phyloP scores from a whole-genome alignment of 2,113 vertebrate species.

The Hyla sarda region DNA sequence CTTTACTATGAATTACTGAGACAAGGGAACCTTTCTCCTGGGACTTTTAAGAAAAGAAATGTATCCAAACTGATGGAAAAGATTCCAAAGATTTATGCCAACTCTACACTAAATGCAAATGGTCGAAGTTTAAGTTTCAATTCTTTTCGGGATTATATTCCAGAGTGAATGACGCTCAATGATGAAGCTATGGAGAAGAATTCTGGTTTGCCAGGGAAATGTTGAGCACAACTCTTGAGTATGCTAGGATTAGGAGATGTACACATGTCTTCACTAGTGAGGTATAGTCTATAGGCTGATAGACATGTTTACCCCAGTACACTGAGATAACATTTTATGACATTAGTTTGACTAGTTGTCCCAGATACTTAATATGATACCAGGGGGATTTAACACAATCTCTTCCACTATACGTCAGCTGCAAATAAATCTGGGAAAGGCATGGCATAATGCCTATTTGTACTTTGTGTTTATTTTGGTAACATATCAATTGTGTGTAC shows the following conservation, averaged over 20 bases:
- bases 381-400: not conserved
- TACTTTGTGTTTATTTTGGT: not conserved
- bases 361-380: not conserved
- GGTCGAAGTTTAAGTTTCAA: slow-evolving; percentile 75
- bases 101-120: slow-evolving; percentile 62
- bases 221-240: slow-evolving; percentile 7
- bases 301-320: not conserved
- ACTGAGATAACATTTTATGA: not conserved
- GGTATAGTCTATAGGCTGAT: slow-evolving; percentile 3
- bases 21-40: slow-evolving; percentile 71
- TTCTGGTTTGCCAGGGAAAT: not conserved
- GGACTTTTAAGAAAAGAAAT: slow-evolving; percentile 72
- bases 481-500: not conserved
- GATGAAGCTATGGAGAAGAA: too few relatives aligned
- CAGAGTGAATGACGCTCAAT: slow-evolving; percentile 63
- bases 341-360: not conserved
- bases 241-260: not conserved
- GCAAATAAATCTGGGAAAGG: not conserved
- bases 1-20: slow-evolving; percentile 72
- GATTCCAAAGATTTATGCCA: slow-evolving; percentile 77
- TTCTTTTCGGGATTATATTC: slow-evolving; percentile 75
- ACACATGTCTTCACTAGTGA: not conserved
- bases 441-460: not conserved
- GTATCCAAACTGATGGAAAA: slow-evolving; percentile 80
- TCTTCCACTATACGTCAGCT: not conserved